phyloP scores from a whole-genome alignment of 53 echinoderm and acorn worm genomes.

The Holothuria leucospilota region DNA sequence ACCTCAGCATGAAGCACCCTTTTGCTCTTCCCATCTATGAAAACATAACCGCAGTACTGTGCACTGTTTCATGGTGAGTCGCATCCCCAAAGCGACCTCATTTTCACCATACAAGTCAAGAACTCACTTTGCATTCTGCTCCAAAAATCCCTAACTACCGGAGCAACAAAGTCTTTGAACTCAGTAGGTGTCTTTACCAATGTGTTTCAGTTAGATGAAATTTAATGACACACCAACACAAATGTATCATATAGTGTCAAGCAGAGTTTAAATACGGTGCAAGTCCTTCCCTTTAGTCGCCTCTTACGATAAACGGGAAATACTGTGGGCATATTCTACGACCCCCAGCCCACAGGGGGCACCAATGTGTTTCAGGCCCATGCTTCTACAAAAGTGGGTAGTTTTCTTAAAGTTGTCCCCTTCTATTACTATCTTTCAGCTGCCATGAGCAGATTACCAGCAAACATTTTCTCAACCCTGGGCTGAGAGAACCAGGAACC shows the following conservation, averaged over 20 bases:
- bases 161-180: conserved; percentile 10
- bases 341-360: too few species aligned
- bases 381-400: background rate
- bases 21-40: background rate
- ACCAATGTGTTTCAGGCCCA: background rate
- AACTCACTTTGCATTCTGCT: background rate
- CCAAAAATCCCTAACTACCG: background rate
- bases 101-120: background rate
- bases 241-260: too few species aligned
- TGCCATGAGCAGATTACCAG: background rate
- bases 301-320: too few species aligned
- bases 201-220: background rate
- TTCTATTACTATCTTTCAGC: background rate
- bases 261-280: too few species aligned
- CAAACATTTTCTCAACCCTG: background rate
- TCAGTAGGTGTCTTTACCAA: background rate
- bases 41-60: conserved; percentile 23
- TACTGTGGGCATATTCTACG: too few species aligned
- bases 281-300: too few species aligned
- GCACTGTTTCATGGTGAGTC: conserved; percentile 20
- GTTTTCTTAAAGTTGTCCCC: background rate
- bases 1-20: conserved; percentile 34
- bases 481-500: conserved; percentile 62
- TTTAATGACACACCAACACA: too few species aligned
- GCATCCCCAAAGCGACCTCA: background rate